A percentile compares a stretch with the other conserved stretches of the same genome.
phyloP scores from a whole-genome alignment of 2,888 invertebrate species.

The Drosophila anceps region DNA sequence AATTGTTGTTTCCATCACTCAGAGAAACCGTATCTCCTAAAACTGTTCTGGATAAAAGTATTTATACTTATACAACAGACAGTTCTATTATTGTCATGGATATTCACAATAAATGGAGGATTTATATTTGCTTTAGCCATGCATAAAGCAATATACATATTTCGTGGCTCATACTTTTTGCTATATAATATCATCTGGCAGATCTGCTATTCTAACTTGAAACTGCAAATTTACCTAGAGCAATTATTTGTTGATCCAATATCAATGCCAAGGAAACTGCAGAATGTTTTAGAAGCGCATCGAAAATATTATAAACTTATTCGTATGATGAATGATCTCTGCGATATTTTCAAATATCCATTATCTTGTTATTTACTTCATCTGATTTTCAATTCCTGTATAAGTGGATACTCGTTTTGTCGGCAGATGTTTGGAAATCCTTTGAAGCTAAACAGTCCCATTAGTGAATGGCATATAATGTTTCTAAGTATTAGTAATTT shows the following conservation, averaged over 20 bases:
- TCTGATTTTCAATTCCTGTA: neutral
- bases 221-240: neutral
- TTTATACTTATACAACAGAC: neutral
- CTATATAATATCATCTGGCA: slow-evolving; percentile 10
- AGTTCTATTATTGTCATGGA: neutral
- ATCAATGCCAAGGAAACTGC: neutral
- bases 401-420: neutral
- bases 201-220: neutral
- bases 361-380: neutral
- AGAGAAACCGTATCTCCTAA: neutral
- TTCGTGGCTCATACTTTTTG: neutral
- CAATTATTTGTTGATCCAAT: slow-evolving; percentile 7
- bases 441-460: neutral
- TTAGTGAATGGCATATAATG: neutral
- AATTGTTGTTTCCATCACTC: neutral
- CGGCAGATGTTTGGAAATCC: neutral
- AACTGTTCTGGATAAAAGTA: neutral
- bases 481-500: neutral
- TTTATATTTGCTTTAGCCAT: neutral
- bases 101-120: rapidly evolving
- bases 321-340: slow-evolving; percentile 6
- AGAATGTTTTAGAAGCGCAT: slow-evolving; percentile 7
- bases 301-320: slow-evolving; percentile 13
- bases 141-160: neutral
- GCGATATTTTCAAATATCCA: slow-evolving; percentile 20